Percentiles rank a stretch among this genome's conserved stretches.
phyloP scores from a whole-genome alignment of 2,113 vertebrate species.

The Pseudorasbora parva region DNA sequence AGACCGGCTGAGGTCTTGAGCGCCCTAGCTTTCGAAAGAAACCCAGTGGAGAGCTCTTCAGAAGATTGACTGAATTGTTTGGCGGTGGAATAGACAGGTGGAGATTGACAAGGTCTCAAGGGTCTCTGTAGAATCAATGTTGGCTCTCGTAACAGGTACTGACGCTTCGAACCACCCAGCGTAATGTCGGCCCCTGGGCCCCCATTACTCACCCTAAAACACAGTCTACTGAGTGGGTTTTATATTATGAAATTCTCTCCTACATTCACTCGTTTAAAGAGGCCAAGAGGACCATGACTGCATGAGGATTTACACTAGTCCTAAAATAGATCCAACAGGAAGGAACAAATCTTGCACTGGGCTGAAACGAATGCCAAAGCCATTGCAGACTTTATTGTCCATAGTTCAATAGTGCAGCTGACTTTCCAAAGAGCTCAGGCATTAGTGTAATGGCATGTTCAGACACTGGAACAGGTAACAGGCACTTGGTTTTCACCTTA shows the following conservation, averaged over 20 bases:
- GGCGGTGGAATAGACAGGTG: slow-evolving; percentile 33
- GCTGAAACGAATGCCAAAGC: slow-evolving; percentile 3
- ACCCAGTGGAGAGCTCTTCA: slow-evolving; percentile 20
- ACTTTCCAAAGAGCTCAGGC: slow-evolving; percentile 31
- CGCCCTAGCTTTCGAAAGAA: slow-evolving; percentile 12
- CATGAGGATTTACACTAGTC: slow-evolving; percentile 1
- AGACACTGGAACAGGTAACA: slow-evolving; percentile 56
- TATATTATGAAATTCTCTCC: slow-evolving; percentile 21
- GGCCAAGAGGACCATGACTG: slow-evolving; percentile 6
- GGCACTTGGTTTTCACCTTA: slow-evolving; percentile 47
- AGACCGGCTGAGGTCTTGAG: slow-evolving; percentile 20
- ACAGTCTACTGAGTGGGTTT: slow-evolving; percentile 9
- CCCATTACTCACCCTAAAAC: slow-evolving; percentile 47
- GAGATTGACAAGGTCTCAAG: slow-evolving; percentile 38
- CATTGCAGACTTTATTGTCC: background rate
- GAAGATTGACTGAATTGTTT: slow-evolving; percentile 38
- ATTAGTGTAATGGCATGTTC: slow-evolving; percentile 55
- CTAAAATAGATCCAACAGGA: slow-evolving; percentile 16
- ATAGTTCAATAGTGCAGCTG: slow-evolving; percentile 24
- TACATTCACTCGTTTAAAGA: slow-evolving; percentile 23
- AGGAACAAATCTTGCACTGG: slow-evolving; percentile 16
- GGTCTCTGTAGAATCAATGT: slow-evolving; percentile 45
- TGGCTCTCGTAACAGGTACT: slow-evolving; percentile 37
- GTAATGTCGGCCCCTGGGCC: slow-evolving; percentile 34
- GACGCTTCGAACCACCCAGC: background rate